Evolutionary conservation across 2,113 vertebrate genomes (phyloP), one percentile per base, ranked within the genome.

Genomic region (Notarius quadriscutis): DNA sequence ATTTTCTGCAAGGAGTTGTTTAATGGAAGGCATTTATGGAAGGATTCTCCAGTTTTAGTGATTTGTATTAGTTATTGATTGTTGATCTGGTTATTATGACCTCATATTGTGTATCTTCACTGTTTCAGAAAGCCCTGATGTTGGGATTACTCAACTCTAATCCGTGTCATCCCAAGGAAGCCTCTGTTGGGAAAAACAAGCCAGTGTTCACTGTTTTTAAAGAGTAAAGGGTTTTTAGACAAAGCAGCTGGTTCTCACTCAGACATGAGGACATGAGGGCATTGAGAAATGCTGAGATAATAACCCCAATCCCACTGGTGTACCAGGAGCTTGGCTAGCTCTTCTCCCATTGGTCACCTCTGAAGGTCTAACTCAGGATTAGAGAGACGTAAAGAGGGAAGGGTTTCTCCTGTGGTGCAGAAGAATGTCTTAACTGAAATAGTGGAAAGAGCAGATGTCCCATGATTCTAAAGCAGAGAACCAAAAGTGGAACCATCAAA

Each of bases 281-380:
- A 90, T 85, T 89, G 88, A 86, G 89, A 95, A 94, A 94, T 93
- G 90, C 91, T 90, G 86, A 88, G 86, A 93, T 94, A 92, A 95
- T 96, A 95, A 94, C 94, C 92, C 93, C 89, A 93, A 91, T 87
- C 93, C 95, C 92, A 83, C 67, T 84, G 87, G 91, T 89, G 92
- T 92, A 95, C 93, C 85, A 62, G 93, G 90, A 90, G 91, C 91
- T 92, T 91, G 92, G 89, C 27, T 90, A 92, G 93, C 91, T 93
- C 92, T 94, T 92, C 91, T 93, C 88, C 93, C 91, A 94, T 94
- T 96, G 94, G 90, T 90, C 86, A 91, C 93, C 88, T 94, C 93
- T 88, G 89, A 92, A 91, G 93, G 93, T 91, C 92, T 94, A 93
- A 90, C 87, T 91, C 77, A 78, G 94, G 95, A 97, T 97, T 96